A percentile compares a stretch with the other conserved stretches of the same genome.
Evolutionary conservation across 2,888 invertebrate genomes (phyloP).

Genomic region (Sialis lutaria): DNA sequence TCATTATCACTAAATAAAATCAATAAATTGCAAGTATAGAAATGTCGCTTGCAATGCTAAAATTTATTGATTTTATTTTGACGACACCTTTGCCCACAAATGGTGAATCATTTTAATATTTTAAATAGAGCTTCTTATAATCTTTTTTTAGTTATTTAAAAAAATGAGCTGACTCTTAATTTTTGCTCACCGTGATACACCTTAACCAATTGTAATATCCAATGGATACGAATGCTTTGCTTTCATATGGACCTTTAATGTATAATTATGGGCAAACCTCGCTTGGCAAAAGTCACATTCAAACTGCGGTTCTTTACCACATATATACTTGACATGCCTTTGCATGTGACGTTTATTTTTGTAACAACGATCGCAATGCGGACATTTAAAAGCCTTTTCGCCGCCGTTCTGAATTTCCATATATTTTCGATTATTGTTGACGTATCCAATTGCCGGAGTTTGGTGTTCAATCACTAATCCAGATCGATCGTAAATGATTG

Average conservation of each 20-base stretch:
- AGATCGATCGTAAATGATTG: slow-evolving; percentile 3
- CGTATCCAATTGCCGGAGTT: background rate
- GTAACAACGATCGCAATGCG: slow-evolving; percentile 37
- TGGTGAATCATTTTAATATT: too few species aligned
- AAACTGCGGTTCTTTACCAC: slow-evolving; percentile 53
- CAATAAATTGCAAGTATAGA: too few species aligned
- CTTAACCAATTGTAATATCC: too few species aligned
- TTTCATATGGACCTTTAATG: slow-evolving; percentile 51
- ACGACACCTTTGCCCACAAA: too few species aligned
- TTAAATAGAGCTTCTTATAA: too few species aligned
- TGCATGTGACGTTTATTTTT: slow-evolving; percentile 40
- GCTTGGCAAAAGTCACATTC: slow-evolving; percentile 57
- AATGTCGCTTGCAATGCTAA: too few species aligned
- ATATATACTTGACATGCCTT: slow-evolving; percentile 31
- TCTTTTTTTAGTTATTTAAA: too few species aligned
- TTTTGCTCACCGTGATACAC: too few species aligned
- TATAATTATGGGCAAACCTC: slow-evolving; percentile 57
- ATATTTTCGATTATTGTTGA: background rate
- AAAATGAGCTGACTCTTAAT: too few species aligned
- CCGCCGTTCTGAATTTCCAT: slow-evolving; percentile 4
- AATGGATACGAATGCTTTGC: slow-evolving; percentile 29
- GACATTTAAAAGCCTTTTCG: slow-evolving; percentile 29
- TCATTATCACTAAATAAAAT: too few species aligned
- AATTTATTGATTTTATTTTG: too few species aligned
- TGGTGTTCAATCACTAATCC: slow-evolving; percentile 3